These are phyloP conservation scores for Syrmaticus mikado DNA, from an alignment of 2,113 vertebrate species.

Conservation along the genomic window DNA sequence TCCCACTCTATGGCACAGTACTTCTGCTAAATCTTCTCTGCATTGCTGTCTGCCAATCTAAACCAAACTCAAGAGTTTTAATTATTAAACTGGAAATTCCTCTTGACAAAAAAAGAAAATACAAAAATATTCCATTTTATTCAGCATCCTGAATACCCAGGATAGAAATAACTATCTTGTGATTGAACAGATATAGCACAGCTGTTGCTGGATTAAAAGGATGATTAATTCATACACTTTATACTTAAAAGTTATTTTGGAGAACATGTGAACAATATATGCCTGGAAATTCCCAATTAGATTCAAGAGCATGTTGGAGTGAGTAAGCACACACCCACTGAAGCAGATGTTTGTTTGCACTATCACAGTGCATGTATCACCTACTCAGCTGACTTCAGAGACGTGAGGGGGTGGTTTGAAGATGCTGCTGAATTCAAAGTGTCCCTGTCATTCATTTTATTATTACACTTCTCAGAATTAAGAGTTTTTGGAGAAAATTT, in stretches of 20 bases:
- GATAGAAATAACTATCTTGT: slow-evolving; percentile 51
- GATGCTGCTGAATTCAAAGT: background rate
- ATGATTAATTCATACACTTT: slow-evolving; percentile 73
- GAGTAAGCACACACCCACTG: slow-evolving; percentile 65
- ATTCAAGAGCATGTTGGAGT: slow-evolving; percentile 47
- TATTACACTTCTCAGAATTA: background rate
- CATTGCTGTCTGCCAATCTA: background rate
- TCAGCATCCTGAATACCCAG: background rate
- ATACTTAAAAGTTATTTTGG: slow-evolving; percentile 73
- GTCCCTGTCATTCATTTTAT: background rate
- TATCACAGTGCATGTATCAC: background rate
- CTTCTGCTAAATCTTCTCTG: background rate
- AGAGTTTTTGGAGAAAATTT: background rate
- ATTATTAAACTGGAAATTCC: slow-evolving; percentile 36
- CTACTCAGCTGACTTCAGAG: background rate
- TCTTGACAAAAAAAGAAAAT: background rate
- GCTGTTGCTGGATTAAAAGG: slow-evolving; percentile 36
- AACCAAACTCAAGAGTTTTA: background rate
- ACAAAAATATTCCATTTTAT: slow-evolving; percentile 5
- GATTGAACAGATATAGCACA: slow-evolving; percentile 51
- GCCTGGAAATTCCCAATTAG: slow-evolving; percentile 76
- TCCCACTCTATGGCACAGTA: background rate
- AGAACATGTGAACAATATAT: slow-evolving; percentile 55
- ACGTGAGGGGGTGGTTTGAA: background rate
- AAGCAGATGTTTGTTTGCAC: slow-evolving; percentile 74